These are phyloP conservation scores for Halictus ligatus DNA, from an alignment of 2,888 invertebrate genomes.

Conservation along the genomic window DNA sequence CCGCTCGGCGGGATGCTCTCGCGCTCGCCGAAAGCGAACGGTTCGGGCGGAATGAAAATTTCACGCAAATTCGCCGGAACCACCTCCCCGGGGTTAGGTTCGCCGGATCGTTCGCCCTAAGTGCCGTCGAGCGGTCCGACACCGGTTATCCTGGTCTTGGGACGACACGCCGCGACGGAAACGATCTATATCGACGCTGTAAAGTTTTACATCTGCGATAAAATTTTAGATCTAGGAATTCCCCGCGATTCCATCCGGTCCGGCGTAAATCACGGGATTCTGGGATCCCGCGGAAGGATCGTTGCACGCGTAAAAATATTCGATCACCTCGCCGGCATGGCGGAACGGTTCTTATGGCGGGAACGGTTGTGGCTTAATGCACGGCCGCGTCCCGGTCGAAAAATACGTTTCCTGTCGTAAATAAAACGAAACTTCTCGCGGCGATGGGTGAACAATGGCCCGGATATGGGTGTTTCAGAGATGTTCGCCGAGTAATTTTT, in stretches of 20 bases:
- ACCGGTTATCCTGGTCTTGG: slow-evolving; percentile 53
- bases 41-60: slow-evolving; percentile 18
- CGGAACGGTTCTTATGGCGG: background rate
- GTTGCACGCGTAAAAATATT: background rate
- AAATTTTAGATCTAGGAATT: slow-evolving; percentile 52
- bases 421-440: background rate
- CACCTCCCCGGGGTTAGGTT: background rate
- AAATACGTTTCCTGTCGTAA: background rate
- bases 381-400: background rate
- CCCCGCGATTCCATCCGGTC: slow-evolving; percentile 20
- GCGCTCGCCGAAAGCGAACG: background rate
- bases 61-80: background rate
- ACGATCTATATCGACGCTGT: slow-evolving; percentile 48
- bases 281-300: background rate
- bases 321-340: background rate
- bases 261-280: background rate
- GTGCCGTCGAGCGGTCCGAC: slow-evolving; percentile 25
- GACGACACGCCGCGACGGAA: slow-evolving; percentile 38
- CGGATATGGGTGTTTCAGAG: background rate
- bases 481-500: slow-evolving; percentile 22
- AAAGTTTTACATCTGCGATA: slow-evolving; percentile 62
- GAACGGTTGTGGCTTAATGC: background rate
- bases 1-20: background rate
- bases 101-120: slow-evolving; percentile 41
- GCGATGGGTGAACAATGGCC: background rate